These are phyloP conservation scores for Pandion haliaetus DNA, from an alignment of 2,113 vertebrate genomes.

Conservation along the genomic window DNA sequence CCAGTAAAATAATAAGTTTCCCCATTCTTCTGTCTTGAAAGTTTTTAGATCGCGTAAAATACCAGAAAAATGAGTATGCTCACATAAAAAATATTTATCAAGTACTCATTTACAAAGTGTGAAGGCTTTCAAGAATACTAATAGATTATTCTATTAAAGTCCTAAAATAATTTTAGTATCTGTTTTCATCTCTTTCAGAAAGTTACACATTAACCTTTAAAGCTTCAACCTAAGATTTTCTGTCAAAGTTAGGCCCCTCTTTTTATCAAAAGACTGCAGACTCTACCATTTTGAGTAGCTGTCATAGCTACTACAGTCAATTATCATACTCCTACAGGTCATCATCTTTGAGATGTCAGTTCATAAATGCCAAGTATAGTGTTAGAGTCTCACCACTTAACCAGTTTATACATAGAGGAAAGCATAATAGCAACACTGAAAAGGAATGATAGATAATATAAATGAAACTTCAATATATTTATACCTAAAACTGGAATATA, in stretches of 20 bases:
- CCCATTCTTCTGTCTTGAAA: background rate
- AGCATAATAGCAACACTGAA: background rate
- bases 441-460: background rate
- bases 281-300: background rate
- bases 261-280: background rate
- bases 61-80: background rate
- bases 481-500: background rate
- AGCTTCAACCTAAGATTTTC: background rate
- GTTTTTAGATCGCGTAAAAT: background rate
- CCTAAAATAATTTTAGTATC: background rate
- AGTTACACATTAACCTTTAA: background rate
- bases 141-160: background rate
- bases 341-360: background rate
- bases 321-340: background rate
- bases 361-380: background rate
- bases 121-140: background rate
- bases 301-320: background rate
- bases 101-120: background rate
- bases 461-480: background rate
- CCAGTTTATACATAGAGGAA: background rate
- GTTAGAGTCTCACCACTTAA: background rate
- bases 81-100: background rate
- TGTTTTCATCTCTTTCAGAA: background rate
- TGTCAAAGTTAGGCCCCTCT: background rate
- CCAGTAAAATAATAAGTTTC: background rate